Percentiles rank a stretch among this genome's conserved stretches.
These are phyloP conservation scores for Ectropis grisescens DNA, from an alignment of 1,140 invertebrate genomes.

Conservation along the genomic window DNA sequence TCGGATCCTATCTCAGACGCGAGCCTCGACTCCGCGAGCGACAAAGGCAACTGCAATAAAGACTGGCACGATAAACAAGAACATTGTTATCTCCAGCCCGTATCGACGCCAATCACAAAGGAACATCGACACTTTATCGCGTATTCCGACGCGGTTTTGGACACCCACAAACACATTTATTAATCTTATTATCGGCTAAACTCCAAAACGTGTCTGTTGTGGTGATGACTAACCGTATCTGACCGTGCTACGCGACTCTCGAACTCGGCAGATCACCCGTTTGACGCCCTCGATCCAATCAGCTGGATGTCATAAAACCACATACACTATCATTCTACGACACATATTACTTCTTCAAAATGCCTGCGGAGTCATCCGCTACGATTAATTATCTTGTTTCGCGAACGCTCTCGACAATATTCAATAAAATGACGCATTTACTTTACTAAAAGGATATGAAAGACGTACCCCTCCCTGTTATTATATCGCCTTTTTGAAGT, in stretches of 20 bases:
- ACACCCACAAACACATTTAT: conserved; percentile 29
- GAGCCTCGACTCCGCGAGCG: no score
- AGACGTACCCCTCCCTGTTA: conserved; percentile 67
- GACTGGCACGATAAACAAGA: conserved; percentile 41
- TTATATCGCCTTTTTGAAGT: conserved; percentile 53
- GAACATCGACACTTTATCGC: conserved; percentile 49
- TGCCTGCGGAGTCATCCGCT: conserved; percentile 6
- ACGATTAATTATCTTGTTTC: conserved; percentile 12
- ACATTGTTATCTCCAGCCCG: conserved; percentile 39
- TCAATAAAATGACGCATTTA: conserved; percentile 68
- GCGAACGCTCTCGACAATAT: conserved; percentile 41
- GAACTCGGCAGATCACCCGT: conserved; percentile 25
- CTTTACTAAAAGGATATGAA: conserved; percentile 59
- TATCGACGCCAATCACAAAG: conserved; percentile 60
- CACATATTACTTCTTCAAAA: no score
- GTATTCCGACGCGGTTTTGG: conserved; percentile 30
- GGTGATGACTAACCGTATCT: conserved; percentile 61
- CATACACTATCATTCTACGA: background rate
- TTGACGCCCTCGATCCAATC: conserved; percentile 43
- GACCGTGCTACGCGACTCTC: conserved; percentile 48
- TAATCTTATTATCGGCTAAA: conserved; percentile 28
- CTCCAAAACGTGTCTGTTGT: conserved; percentile 39
- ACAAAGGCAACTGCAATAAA: conserved; percentile 27
- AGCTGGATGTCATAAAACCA: conserved; percentile 46
- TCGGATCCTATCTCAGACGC: no score